Percentiles rank a stretch among this genome's conserved stretches.
These are phyloP conservation scores for Phortica okadai DNA, from an alignment of 2,888 invertebrate species.

Conservation along the genomic window DNA sequence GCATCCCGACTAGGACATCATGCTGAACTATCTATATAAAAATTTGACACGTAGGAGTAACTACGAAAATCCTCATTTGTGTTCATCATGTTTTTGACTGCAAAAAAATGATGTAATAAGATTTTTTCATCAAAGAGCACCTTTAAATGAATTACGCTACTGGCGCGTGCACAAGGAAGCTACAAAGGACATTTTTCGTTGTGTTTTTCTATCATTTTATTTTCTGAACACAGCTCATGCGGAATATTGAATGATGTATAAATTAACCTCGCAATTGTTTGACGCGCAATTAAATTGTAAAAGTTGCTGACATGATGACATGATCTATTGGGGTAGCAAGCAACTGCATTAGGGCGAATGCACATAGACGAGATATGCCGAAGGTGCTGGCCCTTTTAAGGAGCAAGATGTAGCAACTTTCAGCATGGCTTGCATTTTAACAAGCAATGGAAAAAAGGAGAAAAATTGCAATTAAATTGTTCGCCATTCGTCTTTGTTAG, in stretches of 20 bases:
- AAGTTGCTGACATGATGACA: conserved; percentile 52
- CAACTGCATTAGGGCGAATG: background rate
- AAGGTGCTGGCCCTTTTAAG: background rate
- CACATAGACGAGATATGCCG: background rate
- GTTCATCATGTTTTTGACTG: background rate
- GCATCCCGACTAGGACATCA: too few relatives aligned
- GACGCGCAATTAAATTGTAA: conserved; percentile 33
- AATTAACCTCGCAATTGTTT: conserved; percentile 51
- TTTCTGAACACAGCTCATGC: background rate
- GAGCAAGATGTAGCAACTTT: background rate
- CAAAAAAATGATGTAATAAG: background rate
- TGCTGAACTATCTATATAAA: too few relatives aligned
- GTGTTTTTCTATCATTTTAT: background rate
- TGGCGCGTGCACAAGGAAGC: background rate
- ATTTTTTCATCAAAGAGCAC: background rate
- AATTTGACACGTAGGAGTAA: too few relatives aligned
- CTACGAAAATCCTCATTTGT: too few relatives aligned
- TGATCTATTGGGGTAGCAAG: conserved; percentile 62
- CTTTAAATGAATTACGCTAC: background rate
- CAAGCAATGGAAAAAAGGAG: conserved; percentile 48
- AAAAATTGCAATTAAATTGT: conserved; percentile 67
- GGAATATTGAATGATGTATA: conserved; percentile 27
- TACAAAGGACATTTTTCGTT: conserved; percentile 7
- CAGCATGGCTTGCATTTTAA: conserved; percentile 33
- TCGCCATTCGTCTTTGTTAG: conserved; percentile 35